Percentiles rank a stretch among this genome's conserved stretches.
Evolutionary conservation across 2,888 invertebrate genomes (phyloP).

Genomic region (Caenorhabditis sp.): DNA sequence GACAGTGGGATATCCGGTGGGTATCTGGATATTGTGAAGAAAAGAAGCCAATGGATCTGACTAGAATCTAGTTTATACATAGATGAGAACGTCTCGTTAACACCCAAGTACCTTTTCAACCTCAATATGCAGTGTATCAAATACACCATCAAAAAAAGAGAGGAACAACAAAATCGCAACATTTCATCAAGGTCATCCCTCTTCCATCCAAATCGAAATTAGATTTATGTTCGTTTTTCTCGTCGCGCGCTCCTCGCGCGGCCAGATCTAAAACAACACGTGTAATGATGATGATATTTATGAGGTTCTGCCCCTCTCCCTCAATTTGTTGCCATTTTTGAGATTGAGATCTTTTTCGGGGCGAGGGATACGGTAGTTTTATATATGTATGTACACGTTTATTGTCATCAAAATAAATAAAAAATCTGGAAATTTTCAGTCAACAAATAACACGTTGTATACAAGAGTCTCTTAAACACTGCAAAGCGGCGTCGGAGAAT

Average conservation of each 20-base stretch:
- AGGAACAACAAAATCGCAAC: neutral
- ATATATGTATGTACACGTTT: too few relatives aligned
- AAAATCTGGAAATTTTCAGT: slow-evolving; percentile 7
- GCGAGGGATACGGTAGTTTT: neutral
- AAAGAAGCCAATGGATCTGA: too few relatives aligned
- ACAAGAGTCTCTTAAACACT: slow-evolving; percentile 65
- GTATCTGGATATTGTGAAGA: too few relatives aligned
- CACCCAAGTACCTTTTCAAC: too few relatives aligned
- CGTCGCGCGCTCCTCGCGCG: neutral
- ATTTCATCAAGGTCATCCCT: neutral
- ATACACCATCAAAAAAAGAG: neutral
- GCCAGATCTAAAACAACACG: neutral
- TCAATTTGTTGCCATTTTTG: neutral
- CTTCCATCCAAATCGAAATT: neutral
- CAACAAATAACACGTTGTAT: slow-evolving; percentile 69
- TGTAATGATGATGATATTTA: neutral
- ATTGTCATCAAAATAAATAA: too few relatives aligned
- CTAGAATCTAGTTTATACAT: too few relatives aligned
- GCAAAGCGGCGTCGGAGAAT: slow-evolving; percentile 67
- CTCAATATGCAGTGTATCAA: too few relatives aligned
- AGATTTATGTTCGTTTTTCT: neutral
- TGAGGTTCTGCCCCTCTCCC: neutral
- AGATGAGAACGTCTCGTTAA: too few relatives aligned
- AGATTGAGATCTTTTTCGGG: neutral
- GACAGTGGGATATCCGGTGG: too few relatives aligned